phyloP scores from a whole-genome alignment of 2,797 vertebrate species.

The Nannoperca obscura region DNA sequence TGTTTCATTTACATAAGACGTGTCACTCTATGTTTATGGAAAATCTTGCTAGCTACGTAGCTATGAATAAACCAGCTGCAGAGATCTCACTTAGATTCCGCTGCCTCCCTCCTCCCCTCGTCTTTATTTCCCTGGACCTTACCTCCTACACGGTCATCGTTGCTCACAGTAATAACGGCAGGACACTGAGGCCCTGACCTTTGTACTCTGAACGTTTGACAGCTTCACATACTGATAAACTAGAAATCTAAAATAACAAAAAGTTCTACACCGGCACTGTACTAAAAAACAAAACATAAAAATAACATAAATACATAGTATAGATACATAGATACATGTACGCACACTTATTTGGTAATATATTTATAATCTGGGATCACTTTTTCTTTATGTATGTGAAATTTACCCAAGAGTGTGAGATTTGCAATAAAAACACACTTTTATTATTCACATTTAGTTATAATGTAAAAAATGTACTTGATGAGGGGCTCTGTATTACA shows the following conservation, averaged over 20 bases:
- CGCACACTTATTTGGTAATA: no score
- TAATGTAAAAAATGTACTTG: no score
- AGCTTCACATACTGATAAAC: not conserved
- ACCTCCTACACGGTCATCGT: slow-evolving; percentile 18
- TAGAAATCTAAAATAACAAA: not conserved
- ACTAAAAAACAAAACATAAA: not conserved
- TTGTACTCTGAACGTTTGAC: not conserved
- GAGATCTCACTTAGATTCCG: slow-evolving; percentile 14
- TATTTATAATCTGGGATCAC: no score
- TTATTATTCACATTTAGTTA: no score
- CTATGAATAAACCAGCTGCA: slow-evolving; percentile 38
- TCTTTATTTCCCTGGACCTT: slow-evolving; percentile 20
- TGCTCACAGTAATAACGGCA: slow-evolving; percentile 7
- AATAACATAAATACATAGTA: no score
- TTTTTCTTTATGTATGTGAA: no score
- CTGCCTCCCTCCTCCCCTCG: no score
- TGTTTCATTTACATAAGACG: not conserved
- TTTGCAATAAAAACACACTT: no score
- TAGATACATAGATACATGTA: no score
- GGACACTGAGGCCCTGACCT: slow-evolving; percentile 31
- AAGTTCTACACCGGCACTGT: not conserved
- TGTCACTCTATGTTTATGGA: slow-evolving; percentile 10
- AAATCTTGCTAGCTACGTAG: slow-evolving; percentile 20
- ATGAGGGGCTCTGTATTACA: no score
- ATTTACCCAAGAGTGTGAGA: no score